Percentiles rank a stretch among this genome's conserved stretches.
Evolutionary conservation across 2,113 vertebrate species (phyloP).

Genomic region (Saimiri boliviensis): DNA sequence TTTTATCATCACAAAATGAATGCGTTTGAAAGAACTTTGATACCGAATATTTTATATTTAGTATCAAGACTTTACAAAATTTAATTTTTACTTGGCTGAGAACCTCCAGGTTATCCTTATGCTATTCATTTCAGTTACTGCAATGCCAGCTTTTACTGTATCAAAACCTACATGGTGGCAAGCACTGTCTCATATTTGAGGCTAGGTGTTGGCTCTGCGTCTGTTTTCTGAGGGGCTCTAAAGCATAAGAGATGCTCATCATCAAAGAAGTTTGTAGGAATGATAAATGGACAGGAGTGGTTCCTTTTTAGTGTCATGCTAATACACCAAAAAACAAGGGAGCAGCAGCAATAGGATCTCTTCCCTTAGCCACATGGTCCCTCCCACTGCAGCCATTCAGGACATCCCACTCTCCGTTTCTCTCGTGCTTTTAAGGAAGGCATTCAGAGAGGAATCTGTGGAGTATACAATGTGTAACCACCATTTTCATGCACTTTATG

Average conservation of each 20-base stretch:
- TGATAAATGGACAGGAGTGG: rapidly evolving
- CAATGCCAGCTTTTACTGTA: background rate
- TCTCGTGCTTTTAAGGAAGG: background rate
- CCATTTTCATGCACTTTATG: background rate
- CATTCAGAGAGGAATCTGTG: background rate
- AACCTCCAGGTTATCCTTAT: background rate
- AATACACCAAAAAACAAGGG: background rate
- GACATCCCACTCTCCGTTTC: rapidly evolving
- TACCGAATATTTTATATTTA: too few species aligned
- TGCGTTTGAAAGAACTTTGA: background rate
- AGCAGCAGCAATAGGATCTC: rapidly evolving
- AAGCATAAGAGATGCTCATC: background rate
- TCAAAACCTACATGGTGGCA: rapidly evolving
- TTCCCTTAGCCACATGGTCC: rapidly evolving
- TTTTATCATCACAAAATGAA: background rate
- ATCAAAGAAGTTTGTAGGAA: rapidly evolving
- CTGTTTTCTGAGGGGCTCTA: background rate
- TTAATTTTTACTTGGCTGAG: background rate
- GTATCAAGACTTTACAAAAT: background rate
- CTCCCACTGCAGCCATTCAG: rapidly evolving
- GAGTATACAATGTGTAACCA: rapidly evolving
- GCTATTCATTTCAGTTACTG: background rate
- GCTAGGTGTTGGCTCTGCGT: rapidly evolving
- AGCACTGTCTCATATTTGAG: background rate
- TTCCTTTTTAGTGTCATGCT: background rate